A percentile compares a stretch with the other conserved stretches of the same genome.
These are phyloP conservation scores for Dendrophyllia cribrosa DNA, from an alignment of 64 coral and sea anemone genomes.

Conservation along the genomic window DNA sequence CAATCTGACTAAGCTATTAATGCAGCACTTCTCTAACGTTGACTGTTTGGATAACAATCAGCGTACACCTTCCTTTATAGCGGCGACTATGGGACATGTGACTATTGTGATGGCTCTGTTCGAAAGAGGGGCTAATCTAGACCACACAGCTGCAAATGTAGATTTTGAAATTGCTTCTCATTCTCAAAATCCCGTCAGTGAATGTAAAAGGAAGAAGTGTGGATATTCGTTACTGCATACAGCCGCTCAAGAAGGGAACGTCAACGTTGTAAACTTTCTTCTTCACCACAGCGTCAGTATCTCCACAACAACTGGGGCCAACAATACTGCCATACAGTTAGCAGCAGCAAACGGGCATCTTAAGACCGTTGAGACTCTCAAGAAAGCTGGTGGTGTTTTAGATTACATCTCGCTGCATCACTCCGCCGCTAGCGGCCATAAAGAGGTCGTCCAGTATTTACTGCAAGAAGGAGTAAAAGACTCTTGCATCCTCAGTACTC, in stretches of 20 bases:
- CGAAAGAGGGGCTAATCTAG: slow-evolving; percentile 58
- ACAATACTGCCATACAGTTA: slow-evolving; percentile 60
- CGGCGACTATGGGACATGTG: slow-evolving; percentile 33
- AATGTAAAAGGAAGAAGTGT: slow-evolving; percentile 65
- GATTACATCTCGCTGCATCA: slow-evolving; percentile 50
- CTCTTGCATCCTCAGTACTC: neutral
- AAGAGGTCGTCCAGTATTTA: slow-evolving; percentile 27
- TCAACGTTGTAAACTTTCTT: slow-evolving; percentile 58
- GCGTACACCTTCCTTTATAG: slow-evolving; percentile 74
- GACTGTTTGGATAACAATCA: slow-evolving; percentile 63
- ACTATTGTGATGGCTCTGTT: slow-evolving; percentile 33
- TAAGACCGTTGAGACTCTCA: neutral
- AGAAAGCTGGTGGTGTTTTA: neutral
- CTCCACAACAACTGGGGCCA: neutral
- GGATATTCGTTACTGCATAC: slow-evolving; percentile 72
- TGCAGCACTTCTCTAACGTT: slow-evolving; percentile 53
- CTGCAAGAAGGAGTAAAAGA: slow-evolving; percentile 25
- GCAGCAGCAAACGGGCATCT: slow-evolving; percentile 52
- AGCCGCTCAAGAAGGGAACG: slow-evolving; percentile 70
- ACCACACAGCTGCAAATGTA: slow-evolving; percentile 13
- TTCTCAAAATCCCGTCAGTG: slow-evolving; percentile 23
- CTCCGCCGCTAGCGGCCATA: slow-evolving; percentile 10
- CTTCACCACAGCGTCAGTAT: slow-evolving; percentile 36
- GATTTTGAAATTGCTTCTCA: slow-evolving; percentile 1
- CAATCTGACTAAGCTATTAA: slow-evolving; percentile 3